phyloP scores from a whole-genome alignment of 2,113 vertebrate genomes.

The Spheniscus mendiculus region DNA sequence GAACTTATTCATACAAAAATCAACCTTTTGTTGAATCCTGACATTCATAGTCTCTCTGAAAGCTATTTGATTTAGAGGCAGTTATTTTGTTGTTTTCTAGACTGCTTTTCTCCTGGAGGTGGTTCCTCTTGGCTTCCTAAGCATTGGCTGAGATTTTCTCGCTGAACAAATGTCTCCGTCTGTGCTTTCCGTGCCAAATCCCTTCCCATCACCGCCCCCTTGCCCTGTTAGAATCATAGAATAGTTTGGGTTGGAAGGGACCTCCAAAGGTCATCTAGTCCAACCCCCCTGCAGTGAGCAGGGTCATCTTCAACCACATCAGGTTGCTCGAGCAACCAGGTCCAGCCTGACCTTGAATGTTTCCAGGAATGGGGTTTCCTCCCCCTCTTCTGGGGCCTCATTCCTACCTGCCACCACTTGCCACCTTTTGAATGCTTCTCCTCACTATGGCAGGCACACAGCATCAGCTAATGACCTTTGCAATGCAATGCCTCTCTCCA shows the following conservation, averaged over 20 bases:
- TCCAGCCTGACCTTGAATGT: background rate
- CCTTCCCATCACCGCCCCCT: background rate
- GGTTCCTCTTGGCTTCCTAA: background rate
- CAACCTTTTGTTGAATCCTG: background rate
- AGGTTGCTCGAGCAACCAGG: background rate
- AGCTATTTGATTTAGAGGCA: background rate
- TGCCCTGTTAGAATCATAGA: background rate
- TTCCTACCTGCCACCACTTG: background rate
- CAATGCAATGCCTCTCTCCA: background rate
- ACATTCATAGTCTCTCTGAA: background rate
- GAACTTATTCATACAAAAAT: background rate
- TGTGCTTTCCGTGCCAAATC: background rate
- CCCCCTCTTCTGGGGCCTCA: background rate
- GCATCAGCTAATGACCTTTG: background rate
- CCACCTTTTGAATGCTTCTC: background rate
- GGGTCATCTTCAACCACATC: background rate
- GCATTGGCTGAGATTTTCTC: background rate
- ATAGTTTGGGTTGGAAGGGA: background rate
- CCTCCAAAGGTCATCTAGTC: background rate
- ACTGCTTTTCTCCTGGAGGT: background rate
- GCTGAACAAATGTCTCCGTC: background rate
- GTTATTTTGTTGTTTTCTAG: background rate
- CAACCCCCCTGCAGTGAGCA: background rate
- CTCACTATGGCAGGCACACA: rapidly evolving
- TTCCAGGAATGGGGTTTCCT: background rate